Base-by-base conservation (phyloP, 2,888 invertebrate genomes). In the Lysandra bellargus region DNA sequence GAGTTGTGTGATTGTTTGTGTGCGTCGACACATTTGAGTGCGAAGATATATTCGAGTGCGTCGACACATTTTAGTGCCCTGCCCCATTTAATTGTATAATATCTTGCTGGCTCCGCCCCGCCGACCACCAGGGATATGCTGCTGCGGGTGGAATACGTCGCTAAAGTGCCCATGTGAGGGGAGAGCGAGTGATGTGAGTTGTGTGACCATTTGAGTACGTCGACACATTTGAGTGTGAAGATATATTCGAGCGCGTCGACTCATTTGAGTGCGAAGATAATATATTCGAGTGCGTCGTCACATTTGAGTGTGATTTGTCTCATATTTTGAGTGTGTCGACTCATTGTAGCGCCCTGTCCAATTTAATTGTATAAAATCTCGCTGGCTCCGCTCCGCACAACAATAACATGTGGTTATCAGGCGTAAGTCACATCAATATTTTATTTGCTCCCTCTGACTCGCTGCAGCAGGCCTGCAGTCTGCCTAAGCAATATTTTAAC, bases 121-220 rank as follows among this genome's bases (percentile, higher is more conserved):
- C 91, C 49, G 94, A 94, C 69, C 79, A 94, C 53, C 83, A 94
- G 83, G 83, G 93, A 94, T 78, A 80, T 93, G 37, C 84, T 94
- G 76, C 85, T 94, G 5, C 83, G 91, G 80, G 89, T 94, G 75
- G 93, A 94, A 79, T 93, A 94, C n/a, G 90, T 91, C 0, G 88
- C 91, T 0, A 93, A 94, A 12, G 92, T 94, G 81, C 94, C 94
- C 1, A 93, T 94, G 93, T 94, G 86, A 80, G 53, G 53, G 14
- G 14, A 14, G 14, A 53, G 3, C 4, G 53, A 57, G 78, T 17
- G 72, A 44, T 9, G 23, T 69, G 69, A 5, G 33, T 9, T 30
- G 69, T 23, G 9, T 7, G 33, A 69, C n/a, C 1, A 4, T 9
- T 7, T 4, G 33, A 69, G 30, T 33, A 2, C 4, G 37, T 12